Conservation (phyloP, 1,140 invertebrate species). For the Melitaea cinxia region DNA sequence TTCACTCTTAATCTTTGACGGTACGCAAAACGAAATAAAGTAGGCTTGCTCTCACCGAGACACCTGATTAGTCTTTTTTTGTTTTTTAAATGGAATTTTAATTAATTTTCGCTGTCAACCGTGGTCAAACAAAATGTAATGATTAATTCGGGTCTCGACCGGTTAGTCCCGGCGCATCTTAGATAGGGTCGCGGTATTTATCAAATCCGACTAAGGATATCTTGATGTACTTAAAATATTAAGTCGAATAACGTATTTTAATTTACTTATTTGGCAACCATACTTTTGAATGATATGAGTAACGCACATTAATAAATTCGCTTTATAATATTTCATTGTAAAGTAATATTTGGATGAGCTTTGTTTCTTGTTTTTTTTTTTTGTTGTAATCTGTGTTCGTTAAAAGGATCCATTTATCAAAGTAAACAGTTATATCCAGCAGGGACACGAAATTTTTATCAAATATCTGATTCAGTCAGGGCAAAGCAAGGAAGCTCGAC, state of each 20-base stretch:
- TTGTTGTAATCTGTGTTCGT: no score
- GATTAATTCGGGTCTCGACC: slow-evolving; percentile 69
- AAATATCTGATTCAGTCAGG: no score
- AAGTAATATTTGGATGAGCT: background rate
- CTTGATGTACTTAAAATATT: slow-evolving; percentile 26
- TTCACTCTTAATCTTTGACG: slow-evolving; percentile 52
- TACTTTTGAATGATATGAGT: background rate
- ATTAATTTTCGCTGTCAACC: slow-evolving; percentile 46
- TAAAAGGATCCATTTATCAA: no score
- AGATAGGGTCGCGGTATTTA: slow-evolving; percentile 48
- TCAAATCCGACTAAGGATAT: slow-evolving; percentile 38
- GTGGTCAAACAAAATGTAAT: slow-evolving; percentile 73
- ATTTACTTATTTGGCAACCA: background rate
- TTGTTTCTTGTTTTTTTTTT: background rate
- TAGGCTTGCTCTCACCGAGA: slow-evolving; percentile 59
- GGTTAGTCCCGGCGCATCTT: slow-evolving; percentile 31
- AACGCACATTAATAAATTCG: background rate
- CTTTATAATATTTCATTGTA: background rate
- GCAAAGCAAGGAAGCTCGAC: no score
- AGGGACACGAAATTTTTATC: no score
- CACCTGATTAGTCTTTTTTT: slow-evolving; percentile 65
- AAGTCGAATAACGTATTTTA: background rate
- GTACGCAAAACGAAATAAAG: slow-evolving; percentile 69
- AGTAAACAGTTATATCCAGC: no score
- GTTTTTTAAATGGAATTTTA: slow-evolving; percentile 62